These are phyloP conservation scores for Rhopalosiphum maidis DNA, from an alignment of 1,140 invertebrate genomes.

Conservation along the genomic window DNA sequence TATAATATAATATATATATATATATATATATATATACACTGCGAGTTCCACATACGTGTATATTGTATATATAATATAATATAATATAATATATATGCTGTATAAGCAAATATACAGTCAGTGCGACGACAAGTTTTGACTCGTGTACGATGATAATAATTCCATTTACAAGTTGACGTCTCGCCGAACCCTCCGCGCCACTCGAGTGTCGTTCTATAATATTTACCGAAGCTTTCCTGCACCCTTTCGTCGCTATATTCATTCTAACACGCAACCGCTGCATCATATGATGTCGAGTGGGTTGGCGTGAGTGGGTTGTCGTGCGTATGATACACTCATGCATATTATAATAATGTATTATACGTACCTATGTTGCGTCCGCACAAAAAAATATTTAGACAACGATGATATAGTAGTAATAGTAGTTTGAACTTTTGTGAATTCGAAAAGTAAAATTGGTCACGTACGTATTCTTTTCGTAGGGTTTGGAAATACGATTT, in stretches of 20 bases:
- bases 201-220: neutral
- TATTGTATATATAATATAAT: neutral
- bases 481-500: too few relatives aligned
- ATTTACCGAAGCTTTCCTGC: neutral
- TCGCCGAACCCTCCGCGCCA: neutral
- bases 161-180: neutral
- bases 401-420: neutral
- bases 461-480: neutral
- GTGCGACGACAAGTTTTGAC: neutral
- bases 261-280: neutral
- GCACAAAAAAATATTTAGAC: neutral
- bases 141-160: neutral
- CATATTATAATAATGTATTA: neutral
- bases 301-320: neutral
- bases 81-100: too few relatives aligned
- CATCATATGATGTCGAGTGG: neutral
- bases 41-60: neutral
- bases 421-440: neutral
- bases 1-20: too few relatives aligned
- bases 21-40: neutral
- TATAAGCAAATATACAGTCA: neutral
- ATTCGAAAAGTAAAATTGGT: neutral
- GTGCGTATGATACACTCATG: neutral
- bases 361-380: neutral
- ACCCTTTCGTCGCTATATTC: neutral